These are phyloP conservation scores for Lasioglossum oenotherae DNA, from an alignment of 2,888 invertebrate genomes.

Conservation along the genomic window DNA sequence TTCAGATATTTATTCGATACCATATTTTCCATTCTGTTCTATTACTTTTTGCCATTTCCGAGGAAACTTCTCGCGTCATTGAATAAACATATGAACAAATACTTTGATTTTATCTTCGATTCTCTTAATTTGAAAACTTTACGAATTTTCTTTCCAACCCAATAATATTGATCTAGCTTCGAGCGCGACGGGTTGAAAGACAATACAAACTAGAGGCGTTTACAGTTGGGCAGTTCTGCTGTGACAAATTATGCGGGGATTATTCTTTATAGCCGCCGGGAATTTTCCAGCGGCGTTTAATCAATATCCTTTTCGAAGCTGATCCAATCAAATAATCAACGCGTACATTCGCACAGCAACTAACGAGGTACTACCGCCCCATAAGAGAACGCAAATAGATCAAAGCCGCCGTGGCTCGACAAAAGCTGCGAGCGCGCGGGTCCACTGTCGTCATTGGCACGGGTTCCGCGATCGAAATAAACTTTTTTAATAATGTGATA, in stretches of 20 bases:
- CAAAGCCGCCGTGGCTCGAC: background rate
- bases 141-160: too few relatives aligned
- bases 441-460: background rate
- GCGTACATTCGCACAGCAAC: background rate
- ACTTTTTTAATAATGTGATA: conserved; percentile 57
- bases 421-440: background rate
- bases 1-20: too few relatives aligned
- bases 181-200: background rate
- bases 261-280: background rate
- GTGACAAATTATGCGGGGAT: background rate
- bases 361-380: background rate
- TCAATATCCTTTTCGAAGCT: background rate
- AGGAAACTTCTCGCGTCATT: too few relatives aligned
- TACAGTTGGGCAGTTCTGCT: background rate
- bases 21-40: too few relatives aligned
- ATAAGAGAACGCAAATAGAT: background rate
- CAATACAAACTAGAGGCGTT: background rate
- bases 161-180: too few relatives aligned
- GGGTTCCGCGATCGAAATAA: conserved; percentile 18
- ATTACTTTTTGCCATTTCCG: too few relatives aligned
- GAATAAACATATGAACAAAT: too few relatives aligned
- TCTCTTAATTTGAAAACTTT: too few relatives aligned
- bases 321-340: background rate
- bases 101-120: too few relatives aligned
- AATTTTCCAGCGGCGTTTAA: background rate